These are phyloP conservation scores for Stigmatopora nigra DNA, from an alignment of 2,113 vertebrate species.

Conservation along the genomic window DNA sequence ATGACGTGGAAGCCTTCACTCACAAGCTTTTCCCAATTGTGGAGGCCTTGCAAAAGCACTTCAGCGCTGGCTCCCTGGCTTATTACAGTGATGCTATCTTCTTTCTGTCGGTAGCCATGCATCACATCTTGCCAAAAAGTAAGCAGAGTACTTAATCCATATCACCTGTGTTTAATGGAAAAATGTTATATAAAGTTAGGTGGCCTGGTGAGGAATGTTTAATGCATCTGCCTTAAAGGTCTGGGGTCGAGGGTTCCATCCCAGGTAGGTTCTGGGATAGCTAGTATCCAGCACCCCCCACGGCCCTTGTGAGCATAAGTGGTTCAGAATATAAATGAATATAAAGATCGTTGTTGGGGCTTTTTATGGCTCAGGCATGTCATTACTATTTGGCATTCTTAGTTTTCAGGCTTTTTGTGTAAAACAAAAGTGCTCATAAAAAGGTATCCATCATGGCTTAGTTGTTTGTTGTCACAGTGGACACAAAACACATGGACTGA, in stretches of 20 bases:
- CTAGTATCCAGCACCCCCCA: too few relatives aligned
- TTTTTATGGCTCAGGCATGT: not conserved
- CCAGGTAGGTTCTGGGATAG: too few relatives aligned
- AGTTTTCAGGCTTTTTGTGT: not conserved
- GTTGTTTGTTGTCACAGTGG: not conserved
- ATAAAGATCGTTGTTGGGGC: not conserved
- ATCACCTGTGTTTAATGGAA: not conserved
- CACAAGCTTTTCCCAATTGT: conserved; percentile 87
- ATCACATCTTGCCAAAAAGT: conserved; percentile 91
- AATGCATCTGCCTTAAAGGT: too few relatives aligned
- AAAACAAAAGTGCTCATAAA: not conserved
- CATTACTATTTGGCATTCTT: not conserved
- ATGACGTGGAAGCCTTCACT: conserved; percentile 78
- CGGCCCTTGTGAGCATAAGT: too few relatives aligned
- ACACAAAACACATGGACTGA: conserved; percentile 11
- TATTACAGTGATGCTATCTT: conserved; percentile 97
- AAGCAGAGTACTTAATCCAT: conserved; percentile 27
- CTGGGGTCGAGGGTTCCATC: too few relatives aligned
- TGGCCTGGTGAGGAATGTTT: too few relatives aligned
- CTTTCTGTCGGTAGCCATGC: conserved; percentile 95
- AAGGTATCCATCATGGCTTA: not conserved
- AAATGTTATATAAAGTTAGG: not conserved
- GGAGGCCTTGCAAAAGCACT: conserved; percentile 94
- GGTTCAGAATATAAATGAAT: too few relatives aligned
- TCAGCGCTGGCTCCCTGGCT: conserved; percentile 86